These are phyloP conservation scores for Rhynchopsitta pachyrhyncha DNA, from an alignment of 2,113 vertebrate genomes.

Conservation along the genomic window DNA sequence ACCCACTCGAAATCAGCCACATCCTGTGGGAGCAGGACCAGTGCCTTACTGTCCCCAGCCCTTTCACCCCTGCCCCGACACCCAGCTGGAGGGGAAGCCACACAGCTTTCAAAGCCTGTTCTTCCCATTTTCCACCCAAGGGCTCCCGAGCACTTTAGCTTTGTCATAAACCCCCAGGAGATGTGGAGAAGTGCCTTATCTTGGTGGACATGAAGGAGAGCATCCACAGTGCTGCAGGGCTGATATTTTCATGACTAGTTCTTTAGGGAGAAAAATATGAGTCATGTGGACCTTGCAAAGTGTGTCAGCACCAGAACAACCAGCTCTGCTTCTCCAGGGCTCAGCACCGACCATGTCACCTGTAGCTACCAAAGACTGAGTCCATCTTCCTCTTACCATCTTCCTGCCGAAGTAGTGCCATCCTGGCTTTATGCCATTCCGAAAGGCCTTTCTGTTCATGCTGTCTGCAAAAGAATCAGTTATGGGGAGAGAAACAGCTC, in stretches of 20 bases:
- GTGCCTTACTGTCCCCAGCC: background rate
- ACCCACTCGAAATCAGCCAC: constrained; percentile 92
- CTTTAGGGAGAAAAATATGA: accelerated
- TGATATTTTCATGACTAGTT: background rate
- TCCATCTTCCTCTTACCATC: constrained; percentile 81
- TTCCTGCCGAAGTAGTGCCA: constrained; percentile 95
- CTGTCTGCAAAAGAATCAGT: constrained; percentile 76
- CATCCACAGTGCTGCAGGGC: background rate
- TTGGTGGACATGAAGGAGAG: accelerated
- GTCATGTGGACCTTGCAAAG: accelerated
- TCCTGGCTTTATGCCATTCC: constrained; percentile 82
- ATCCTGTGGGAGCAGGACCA: constrained; percentile 76
- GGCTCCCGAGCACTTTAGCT: background rate
- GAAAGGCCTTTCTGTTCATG: constrained; percentile 86
- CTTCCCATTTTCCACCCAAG: background rate
- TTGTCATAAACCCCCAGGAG: background rate
- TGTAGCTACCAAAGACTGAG: background rate
- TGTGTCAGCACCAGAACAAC: background rate
- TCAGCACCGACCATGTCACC: accelerated
- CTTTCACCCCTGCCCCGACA: background rate
- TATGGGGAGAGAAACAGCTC: background rate
- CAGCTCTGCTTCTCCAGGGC: background rate
- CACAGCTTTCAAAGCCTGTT: background rate
- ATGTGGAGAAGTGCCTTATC: accelerated
- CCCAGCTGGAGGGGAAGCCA: background rate